Percentiles rank a stretch among this genome's conserved stretches.
These are phyloP conservation scores for Monopterus albus DNA, from an alignment of 2,113 vertebrate species.

Conservation along the genomic window DNA sequence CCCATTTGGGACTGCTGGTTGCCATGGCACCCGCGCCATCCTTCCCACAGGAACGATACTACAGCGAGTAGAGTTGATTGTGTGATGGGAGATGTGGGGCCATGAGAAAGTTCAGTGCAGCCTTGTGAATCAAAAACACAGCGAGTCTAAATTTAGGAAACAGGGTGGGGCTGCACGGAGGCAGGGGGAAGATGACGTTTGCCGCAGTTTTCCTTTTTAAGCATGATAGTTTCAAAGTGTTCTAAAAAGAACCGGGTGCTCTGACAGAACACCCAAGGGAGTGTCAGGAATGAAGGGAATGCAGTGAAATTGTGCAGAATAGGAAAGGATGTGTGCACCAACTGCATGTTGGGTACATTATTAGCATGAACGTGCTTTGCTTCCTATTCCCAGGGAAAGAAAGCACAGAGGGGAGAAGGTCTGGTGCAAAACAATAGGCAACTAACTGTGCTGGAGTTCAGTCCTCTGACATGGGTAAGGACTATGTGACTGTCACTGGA, in stretches of 20 bases:
- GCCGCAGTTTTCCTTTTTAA: conserved; percentile 53
- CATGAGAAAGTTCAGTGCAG: conserved; percentile 79
- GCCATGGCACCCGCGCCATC: conserved; percentile 67
- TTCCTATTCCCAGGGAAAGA: conserved; percentile 65
- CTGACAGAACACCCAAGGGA: conserved; percentile 60
- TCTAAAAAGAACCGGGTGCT: conserved; percentile 36
- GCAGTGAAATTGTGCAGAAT: conserved; percentile 62
- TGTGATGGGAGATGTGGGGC: conserved; percentile 59
- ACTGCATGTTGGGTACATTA: conserved; percentile 62
- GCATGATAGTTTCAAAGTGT: conserved; percentile 27
- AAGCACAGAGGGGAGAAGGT: conserved; percentile 1
- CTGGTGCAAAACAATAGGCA: neutral
- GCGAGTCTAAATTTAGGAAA: conserved; percentile 57
- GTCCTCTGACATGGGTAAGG: conserved; percentile 13
- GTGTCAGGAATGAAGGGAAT: conserved; percentile 72
- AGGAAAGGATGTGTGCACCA: conserved; percentile 34
- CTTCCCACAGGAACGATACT: conserved; percentile 61
- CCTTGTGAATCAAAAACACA: conserved; percentile 49
- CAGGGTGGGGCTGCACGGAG: conserved; percentile 53
- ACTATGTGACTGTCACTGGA: neutral
- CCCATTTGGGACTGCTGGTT: conserved; percentile 71
- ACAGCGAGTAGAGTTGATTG: conserved; percentile 35
- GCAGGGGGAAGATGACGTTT: conserved; percentile 33
- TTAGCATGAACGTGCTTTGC: conserved; percentile 58
- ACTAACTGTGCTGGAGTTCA: conserved; percentile 5